phyloP scores from a whole-genome alignment of 2,888 invertebrate species.

The Oligia fasciuncula region DNA sequence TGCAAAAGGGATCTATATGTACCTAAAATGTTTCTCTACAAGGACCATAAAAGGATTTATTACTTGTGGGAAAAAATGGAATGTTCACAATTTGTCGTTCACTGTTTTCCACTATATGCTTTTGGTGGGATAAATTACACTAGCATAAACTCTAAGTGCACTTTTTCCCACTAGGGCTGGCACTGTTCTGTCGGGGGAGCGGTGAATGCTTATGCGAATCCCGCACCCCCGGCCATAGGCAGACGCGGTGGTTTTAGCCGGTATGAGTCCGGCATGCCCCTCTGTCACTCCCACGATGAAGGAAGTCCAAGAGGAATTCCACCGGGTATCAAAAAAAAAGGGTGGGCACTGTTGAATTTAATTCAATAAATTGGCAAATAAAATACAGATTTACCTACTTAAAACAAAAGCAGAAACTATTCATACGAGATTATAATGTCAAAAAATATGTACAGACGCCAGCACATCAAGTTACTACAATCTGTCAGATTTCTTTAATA shows the following conservation, averaged over 20 bases:
- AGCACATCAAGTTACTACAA: no score
- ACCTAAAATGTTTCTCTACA: not conserved
- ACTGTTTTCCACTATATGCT: not conserved
- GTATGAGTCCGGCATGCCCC: no score
- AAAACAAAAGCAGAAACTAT: not conserved
- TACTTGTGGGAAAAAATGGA: not conserved
- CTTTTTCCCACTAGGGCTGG: not conserved
- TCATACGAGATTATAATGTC: not conserved
- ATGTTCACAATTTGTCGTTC: not conserved
- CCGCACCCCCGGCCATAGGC: no score
- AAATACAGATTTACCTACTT: not conserved
- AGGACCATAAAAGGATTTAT: not conserved
- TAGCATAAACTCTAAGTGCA: not conserved
- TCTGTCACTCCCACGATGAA: no score
- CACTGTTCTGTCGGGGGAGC: not conserved
- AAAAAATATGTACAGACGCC: not conserved
- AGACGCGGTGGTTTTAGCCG: no score
- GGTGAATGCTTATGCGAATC: no score
- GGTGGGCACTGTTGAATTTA: not conserved
- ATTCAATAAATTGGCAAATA: not conserved
- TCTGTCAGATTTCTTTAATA: no score
- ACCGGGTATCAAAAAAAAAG: no score
- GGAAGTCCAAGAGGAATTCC: no score
- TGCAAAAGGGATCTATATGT: not conserved
- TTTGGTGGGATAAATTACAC: not conserved